Evolutionary conservation across 2,113 vertebrate genomes (phyloP).

Genomic region (Amia ocellicauda): DNA sequence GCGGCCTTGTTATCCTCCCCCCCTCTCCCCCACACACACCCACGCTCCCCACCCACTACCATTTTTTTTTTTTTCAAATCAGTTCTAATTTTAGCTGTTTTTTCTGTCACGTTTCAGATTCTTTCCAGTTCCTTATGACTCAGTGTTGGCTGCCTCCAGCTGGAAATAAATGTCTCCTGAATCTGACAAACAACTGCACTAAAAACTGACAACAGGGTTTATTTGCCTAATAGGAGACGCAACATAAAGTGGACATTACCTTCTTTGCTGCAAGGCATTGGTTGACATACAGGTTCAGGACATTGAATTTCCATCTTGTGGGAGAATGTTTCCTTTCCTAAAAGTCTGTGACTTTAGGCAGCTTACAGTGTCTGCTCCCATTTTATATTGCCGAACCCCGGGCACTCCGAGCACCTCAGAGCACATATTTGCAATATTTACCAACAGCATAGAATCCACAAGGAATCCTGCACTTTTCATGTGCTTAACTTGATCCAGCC

Average conservation of each 20-base stretch:
- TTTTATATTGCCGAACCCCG: slow-evolving; percentile 50
- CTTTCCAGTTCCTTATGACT: neutral
- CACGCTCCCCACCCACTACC: no score
- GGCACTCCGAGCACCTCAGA: slow-evolving; percentile 52
- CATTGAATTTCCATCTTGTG: slow-evolving; percentile 26
- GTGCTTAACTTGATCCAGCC: no score
- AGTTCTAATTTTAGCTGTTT: neutral
- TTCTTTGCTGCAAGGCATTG: slow-evolving; percentile 25
- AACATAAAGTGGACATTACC: slow-evolving; percentile 3
- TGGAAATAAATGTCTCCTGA: neutral
- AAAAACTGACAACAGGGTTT: slow-evolving; percentile 6
- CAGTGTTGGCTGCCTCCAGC: neutral
- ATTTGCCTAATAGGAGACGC: neutral
- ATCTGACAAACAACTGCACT: neutral
- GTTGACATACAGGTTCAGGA: slow-evolving; percentile 21
- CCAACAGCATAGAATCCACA: slow-evolving; percentile 57
- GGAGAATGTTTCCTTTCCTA: slow-evolving; percentile 43
- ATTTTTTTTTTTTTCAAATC: no score
- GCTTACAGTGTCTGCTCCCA: slow-evolving; percentile 43
- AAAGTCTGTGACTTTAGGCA: slow-evolving; percentile 48
- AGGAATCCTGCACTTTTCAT: no score
- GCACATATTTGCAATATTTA: slow-evolving; percentile 43
- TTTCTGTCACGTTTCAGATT: neutral
- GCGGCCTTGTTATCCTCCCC: no score
- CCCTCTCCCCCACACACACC: no score